Percentiles rank a stretch among this genome's conserved stretches.
phyloP scores from a whole-genome alignment of 2,113 vertebrate genomes.

The Cercocebus atys region DNA sequence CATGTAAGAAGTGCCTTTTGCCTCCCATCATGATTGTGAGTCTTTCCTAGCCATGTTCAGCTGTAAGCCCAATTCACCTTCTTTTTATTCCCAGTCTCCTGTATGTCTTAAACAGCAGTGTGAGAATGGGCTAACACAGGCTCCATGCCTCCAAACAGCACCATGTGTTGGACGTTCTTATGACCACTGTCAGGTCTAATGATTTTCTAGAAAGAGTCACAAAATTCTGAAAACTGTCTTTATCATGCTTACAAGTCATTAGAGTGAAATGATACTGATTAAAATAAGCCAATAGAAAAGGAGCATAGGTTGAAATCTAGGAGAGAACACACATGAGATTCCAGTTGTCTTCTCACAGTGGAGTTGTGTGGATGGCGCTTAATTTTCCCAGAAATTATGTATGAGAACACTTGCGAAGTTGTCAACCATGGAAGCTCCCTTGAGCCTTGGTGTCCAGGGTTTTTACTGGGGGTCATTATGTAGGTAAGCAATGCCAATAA shows the following conservation, averaged over 20 bases:
- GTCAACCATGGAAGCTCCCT: accelerated
- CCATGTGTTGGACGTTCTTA: background rate
- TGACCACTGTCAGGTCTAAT: accelerated
- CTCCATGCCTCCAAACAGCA: background rate
- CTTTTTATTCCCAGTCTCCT: too few species aligned
- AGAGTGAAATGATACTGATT: background rate
- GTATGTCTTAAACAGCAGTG: too few species aligned
- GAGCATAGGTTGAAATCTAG: accelerated
- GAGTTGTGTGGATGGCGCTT: accelerated
- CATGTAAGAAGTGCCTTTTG: too few species aligned
- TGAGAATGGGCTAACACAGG: too few species aligned
- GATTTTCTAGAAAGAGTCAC: background rate
- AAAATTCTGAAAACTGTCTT: background rate
- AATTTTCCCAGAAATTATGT: background rate
- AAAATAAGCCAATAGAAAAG: background rate
- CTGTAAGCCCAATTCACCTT: too few species aligned
- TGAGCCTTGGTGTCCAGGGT: background rate
- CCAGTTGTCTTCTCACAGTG: background rate
- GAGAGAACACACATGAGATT: accelerated
- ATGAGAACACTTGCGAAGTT: accelerated
- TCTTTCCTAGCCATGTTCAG: too few species aligned
- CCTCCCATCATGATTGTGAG: too few species aligned
- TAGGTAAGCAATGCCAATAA: too few species aligned
- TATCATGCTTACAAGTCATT: background rate
- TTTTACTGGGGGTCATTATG: accelerated